phyloP scores from a whole-genome alignment of 1,140 invertebrate species.

The Phenacoccus solenopsis region DNA sequence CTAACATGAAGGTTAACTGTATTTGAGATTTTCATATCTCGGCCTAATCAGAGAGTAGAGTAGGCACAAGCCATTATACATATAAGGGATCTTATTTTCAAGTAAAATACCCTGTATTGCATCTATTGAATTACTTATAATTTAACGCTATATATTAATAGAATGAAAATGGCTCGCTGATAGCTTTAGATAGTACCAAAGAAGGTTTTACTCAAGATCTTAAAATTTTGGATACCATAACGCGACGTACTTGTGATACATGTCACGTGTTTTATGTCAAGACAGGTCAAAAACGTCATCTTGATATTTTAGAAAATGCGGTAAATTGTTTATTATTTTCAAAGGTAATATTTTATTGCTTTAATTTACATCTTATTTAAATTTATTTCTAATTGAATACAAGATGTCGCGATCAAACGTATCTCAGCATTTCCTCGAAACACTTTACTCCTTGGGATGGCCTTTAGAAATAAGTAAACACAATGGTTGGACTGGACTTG shows the following conservation, averaged over 20 bases:
- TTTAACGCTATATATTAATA: no score
- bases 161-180: slow-evolving; percentile 39
- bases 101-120: no score
- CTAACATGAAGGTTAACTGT: no score
- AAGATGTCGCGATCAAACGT: slow-evolving; percentile 38
- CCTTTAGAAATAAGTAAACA: slow-evolving; percentile 68
- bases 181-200: slow-evolving; percentile 59
- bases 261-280: slow-evolving; percentile 91
- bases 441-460: slow-evolving; percentile 71
- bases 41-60: no score
- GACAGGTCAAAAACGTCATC: slow-evolving; percentile 57
- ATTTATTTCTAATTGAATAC: no score
- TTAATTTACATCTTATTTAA: not conserved
- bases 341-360: not conserved
- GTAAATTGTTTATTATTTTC: slow-evolving; percentile 35
- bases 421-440: slow-evolving; percentile 61
- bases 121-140: no score
- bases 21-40: no score
- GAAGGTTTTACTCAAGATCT: slow-evolving; percentile 57
- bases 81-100: no score
- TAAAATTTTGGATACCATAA: slow-evolving; percentile 63
- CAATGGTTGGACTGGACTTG: slow-evolving; percentile 80
- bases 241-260: slow-evolving; percentile 76
- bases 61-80: no score
- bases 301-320: slow-evolving; percentile 74